These are phyloP conservation scores for Tragelaphus oryx DNA, from an alignment of 2,797 vertebrate species.

Conservation along the genomic window DNA sequence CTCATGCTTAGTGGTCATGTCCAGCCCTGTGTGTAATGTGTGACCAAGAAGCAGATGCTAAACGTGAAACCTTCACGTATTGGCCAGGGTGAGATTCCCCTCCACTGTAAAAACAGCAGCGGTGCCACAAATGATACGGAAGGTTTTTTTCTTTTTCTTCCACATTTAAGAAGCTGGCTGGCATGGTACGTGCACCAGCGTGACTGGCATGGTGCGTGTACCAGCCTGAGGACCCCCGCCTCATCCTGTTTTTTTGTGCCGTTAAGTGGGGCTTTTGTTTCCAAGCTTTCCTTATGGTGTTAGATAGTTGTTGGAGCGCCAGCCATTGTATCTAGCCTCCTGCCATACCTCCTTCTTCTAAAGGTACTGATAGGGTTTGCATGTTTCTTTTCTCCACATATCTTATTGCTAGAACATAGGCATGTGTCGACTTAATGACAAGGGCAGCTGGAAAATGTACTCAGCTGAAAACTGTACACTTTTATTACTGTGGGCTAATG, in stretches of 20 bases:
- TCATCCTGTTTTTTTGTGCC: background rate
- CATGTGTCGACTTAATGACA: background rate
- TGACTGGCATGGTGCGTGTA: fast-evolving
- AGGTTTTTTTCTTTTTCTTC: background rate
- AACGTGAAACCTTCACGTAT: background rate
- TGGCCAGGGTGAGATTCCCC: background rate
- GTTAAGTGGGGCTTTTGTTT: background rate
- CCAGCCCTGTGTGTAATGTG: background rate
- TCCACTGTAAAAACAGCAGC: background rate
- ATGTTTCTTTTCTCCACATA: background rate
- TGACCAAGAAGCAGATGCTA: background rate
- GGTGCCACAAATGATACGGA: fast-evolving
- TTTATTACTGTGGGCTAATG: background rate
- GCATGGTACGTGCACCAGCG: fast-evolving
- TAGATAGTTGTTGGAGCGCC: background rate
- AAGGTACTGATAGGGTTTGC: background rate
- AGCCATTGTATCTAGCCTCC: background rate
- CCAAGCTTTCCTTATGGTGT: background rate
- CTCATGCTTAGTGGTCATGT: background rate
- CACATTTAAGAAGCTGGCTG: background rate
- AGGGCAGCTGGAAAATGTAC: background rate
- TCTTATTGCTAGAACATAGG: background rate
- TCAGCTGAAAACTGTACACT: background rate
- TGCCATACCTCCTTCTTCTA: background rate
- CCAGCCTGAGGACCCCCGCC: background rate